Percentiles rank a stretch among this genome's conserved stretches.
Evolutionary conservation across 2,113 vertebrate genomes (phyloP).

Genomic region (Ptychochromis oligacanthus): DNA sequence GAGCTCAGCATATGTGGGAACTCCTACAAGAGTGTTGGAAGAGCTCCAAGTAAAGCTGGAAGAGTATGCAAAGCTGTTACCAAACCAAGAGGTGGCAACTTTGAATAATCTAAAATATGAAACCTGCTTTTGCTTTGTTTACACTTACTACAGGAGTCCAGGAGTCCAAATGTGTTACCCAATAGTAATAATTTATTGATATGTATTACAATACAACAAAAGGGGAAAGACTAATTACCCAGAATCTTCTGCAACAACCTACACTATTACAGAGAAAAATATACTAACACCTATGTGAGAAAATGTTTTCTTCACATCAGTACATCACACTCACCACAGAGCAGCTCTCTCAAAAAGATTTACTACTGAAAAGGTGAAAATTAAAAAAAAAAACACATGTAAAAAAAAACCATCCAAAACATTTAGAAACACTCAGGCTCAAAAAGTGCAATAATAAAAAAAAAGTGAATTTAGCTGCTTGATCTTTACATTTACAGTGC

Average conservation of each 20-base stretch:
- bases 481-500: background rate
- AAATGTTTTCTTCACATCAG: background rate
- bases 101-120: background rate
- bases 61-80: background rate
- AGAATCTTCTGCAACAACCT: background rate
- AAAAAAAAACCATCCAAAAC: background rate
- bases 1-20: background rate
- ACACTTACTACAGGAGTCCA: background rate
- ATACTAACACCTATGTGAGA: background rate
- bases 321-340: background rate
- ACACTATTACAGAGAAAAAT: background rate
- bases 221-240: accelerated
- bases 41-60: no score
- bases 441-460: background rate
- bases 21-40: background rate
- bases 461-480: background rate
- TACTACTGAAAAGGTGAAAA: background rate
- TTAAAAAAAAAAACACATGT: background rate
- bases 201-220: accelerated
- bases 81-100: background rate
- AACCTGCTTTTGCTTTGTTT: background rate
- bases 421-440: background rate
- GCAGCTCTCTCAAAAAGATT: background rate
- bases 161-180: background rate
- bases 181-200: background rate